Base-by-base conservation (phyloP, 2,113 vertebrate genomes). In the Mystacornis crossleyi region DNA sequence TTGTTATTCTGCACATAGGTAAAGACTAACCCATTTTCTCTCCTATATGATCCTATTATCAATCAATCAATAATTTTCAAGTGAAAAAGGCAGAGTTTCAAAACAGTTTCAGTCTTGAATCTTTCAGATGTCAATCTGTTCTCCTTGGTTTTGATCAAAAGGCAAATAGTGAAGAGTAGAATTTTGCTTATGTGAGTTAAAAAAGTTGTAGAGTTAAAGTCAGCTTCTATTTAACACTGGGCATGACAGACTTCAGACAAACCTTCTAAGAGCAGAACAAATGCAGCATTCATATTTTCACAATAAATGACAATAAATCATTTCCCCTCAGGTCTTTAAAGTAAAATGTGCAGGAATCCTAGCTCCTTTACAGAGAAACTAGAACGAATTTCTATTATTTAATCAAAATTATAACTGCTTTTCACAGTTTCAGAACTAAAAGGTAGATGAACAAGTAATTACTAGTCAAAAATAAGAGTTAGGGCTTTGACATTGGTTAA, bases 1-100 rank as follows among this genome's bases (percentile, higher is more conserved):
- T 94, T 95, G 29, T 85, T 95, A 92, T 96, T 96, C 86, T 70
- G 38, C 38, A 92, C 19, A 55, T 83, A 29, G 61, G 31, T 86
- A 62, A 95, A 61, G 43, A 40, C 38, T 94, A 77, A 64, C 53
- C 31, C 25, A 18, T 96, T 71, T 85, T 91, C 61, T 93, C 89
- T 75, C 50, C 57, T 93, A 31, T 81, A 86, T 83, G 80, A 87
- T 83, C 45, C 10, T 95, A 58, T 86, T 90, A 60, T 81, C 64
- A 93, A 95, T 85, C 23, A 91, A 81, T 88, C 89, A 91, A 90
- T 91, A 90, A 54, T 87, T 92, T 88, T 89, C 55, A 61, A 77
- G 23, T 1, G 1, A 79, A 96, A 97, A 86, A 94, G 9, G 7
- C n/a, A 77, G 54, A 53, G 83, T 94, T 91, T 90, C 24, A 29